Conservation (phyloP, 2,113 vertebrate genomes). For the Empidonax alnorum region DNA sequence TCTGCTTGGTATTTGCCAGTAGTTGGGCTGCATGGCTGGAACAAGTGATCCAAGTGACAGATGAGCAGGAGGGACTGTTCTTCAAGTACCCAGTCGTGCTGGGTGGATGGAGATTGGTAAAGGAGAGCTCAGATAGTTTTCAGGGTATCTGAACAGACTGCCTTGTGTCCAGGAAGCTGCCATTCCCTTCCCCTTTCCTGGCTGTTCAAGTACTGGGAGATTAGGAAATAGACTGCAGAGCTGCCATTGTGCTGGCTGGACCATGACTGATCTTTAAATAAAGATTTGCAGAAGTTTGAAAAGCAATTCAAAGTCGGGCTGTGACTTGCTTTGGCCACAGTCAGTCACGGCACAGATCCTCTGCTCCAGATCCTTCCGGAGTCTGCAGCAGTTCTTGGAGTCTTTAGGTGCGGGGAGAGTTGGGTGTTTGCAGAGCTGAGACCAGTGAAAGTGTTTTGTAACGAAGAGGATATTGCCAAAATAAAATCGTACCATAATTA, state of each 20-base stretch:
- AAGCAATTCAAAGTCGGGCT: background rate
- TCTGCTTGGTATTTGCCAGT: background rate
- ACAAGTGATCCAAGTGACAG: background rate
- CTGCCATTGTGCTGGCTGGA: background rate
- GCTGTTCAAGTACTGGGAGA: background rate
- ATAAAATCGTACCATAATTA: background rate
- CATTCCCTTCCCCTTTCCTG: background rate
- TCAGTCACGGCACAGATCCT: background rate
- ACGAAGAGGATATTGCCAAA: background rate
- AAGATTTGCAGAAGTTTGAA: background rate
- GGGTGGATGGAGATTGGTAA: background rate
- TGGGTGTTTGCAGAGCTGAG: background rate
- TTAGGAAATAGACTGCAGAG: background rate
- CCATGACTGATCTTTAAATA: background rate
- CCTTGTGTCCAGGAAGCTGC: background rate
- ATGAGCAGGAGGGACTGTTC: background rate
- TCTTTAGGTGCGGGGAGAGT: background rate
- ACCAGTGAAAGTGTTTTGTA: background rate
- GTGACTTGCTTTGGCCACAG: background rate
- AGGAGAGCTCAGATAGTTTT: background rate
- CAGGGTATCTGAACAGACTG: background rate
- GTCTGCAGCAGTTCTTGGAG: fast-evolving
- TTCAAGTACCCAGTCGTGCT: background rate
- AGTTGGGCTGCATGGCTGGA: background rate
- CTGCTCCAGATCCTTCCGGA: background rate